Conservation (phyloP, 2,797 vertebrate genomes). For the Macropodus opercularis region DNA sequence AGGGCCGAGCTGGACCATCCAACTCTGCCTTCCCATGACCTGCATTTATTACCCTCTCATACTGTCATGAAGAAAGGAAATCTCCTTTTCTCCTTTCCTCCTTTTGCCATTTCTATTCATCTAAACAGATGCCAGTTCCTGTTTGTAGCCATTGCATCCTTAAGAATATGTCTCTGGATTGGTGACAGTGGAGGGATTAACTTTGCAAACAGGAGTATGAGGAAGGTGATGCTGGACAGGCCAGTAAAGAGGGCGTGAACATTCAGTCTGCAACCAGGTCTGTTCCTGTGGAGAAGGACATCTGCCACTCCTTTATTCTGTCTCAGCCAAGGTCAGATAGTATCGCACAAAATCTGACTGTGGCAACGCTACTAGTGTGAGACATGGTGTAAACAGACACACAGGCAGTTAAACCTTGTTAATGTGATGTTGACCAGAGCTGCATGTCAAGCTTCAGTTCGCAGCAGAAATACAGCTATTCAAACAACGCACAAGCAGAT, state of each 20-base stretch:
- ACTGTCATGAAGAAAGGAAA: slow-evolving; percentile 8
- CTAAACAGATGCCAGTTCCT: neutral
- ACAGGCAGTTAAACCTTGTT: slow-evolving; percentile 19
- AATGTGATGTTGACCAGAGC: slow-evolving; percentile 25
- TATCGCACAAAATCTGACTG: neutral
- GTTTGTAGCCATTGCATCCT: slow-evolving; percentile 1
- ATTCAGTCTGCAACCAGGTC: slow-evolving; percentile 35
- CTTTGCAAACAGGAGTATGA: slow-evolving; percentile 7
- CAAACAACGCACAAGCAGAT: slow-evolving; percentile 7
- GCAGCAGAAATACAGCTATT: slow-evolving; percentile 15
- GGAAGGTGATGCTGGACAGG: slow-evolving; percentile 11
- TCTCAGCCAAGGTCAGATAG: slow-evolving; percentile 40
- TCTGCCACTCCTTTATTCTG: slow-evolving; percentile 57
- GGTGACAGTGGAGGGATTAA: slow-evolving; percentile 21
- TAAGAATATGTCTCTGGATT: neutral
- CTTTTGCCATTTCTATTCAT: too few relatives aligned
- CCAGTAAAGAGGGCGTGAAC: slow-evolving; percentile 10
- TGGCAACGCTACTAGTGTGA: neutral
- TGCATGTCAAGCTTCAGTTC: slow-evolving; percentile 23
- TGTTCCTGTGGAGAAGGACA: slow-evolving; percentile 64
- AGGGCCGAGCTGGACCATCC: too few relatives aligned
- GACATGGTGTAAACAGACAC: neutral
- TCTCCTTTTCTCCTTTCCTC: too few relatives aligned
- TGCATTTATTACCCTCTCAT: too few relatives aligned
- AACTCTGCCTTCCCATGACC: too few relatives aligned